Evolutionary conservation across 1,140 invertebrate species (phyloP).

Genomic region (Listronotus oregonensis): DNA sequence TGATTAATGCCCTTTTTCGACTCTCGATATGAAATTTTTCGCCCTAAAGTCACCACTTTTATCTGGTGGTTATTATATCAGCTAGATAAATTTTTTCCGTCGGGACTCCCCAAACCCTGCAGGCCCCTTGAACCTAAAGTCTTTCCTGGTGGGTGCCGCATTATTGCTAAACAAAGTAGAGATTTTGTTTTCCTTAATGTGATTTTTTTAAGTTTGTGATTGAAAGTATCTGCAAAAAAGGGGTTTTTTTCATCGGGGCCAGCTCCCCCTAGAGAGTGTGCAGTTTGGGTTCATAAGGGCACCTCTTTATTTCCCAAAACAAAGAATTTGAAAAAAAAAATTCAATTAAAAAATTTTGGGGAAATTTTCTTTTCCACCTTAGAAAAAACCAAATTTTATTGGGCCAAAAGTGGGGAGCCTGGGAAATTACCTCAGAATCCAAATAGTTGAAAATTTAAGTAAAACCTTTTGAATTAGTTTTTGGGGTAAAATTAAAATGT

Average conservation of each 20-base stretch:
- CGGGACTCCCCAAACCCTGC: conserved; percentile 71
- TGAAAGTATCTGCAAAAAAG: conserved; percentile 90
- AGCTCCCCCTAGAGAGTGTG: conserved; percentile 88
- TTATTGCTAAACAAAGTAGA: conserved; percentile 55
- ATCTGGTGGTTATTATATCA: conserved; percentile 89
- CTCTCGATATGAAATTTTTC: conserved; percentile 40
- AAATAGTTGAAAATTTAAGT: too few species aligned
- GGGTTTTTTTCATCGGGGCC: conserved; percentile 64
- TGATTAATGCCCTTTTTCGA: conserved; percentile 56
- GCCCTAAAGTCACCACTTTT: conserved; percentile 61
- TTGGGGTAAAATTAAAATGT: too few species aligned
- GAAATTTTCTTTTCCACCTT: too few species aligned
- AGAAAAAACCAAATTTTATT: too few species aligned
- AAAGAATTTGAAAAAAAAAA: conserved; percentile 88
- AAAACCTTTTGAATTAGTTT: too few species aligned
- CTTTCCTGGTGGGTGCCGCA: conserved; percentile 53
- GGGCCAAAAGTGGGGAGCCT: too few species aligned
- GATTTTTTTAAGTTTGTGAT: conserved; percentile 88
- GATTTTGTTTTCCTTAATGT: conserved; percentile 57
- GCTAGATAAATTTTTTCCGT: conserved; percentile 74
- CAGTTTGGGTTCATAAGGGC: conserved; percentile 74
- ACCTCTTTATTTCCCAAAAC: conserved; percentile 89
- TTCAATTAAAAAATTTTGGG: background rate
- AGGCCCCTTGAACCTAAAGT: conserved; percentile 77
- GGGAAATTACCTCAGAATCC: too few species aligned